A percentile compares a stretch with the other conserved stretches of the same genome.
phyloP scores from a whole-genome alignment of 2,888 invertebrate species.

The Ptycholaimellus sp. region DNA sequence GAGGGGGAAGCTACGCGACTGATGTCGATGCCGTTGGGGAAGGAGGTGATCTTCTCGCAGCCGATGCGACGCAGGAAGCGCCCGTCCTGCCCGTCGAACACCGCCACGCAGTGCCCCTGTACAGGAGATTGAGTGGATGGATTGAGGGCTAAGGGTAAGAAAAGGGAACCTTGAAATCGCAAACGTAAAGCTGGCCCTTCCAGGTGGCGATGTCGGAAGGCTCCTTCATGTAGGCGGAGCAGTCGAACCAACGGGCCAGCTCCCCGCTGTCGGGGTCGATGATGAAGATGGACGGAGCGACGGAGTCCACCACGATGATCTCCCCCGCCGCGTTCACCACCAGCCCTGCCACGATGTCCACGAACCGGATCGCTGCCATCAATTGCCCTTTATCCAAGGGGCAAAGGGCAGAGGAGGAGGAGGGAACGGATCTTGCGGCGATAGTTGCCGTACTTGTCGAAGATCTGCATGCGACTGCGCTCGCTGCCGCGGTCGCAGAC shows the following conservation, averaged over 20 bases:
- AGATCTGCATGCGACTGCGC: constrained; percentile 85
- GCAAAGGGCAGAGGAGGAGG: background rate
- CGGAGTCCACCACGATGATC: constrained; percentile 86
- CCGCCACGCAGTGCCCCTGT: constrained; percentile 35
- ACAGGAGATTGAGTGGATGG: constrained; percentile 8
- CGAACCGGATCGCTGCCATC: constrained; percentile 27
- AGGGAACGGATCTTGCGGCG: constrained; percentile 59
- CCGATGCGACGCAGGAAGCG: constrained; percentile 67
- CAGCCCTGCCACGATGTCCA: constrained; percentile 53
- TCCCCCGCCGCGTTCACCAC: constrained; percentile 43
- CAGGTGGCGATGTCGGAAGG: constrained; percentile 87
- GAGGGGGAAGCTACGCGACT: too few species aligned
- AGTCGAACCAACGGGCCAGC: constrained; percentile 81
- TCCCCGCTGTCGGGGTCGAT: constrained; percentile 67
- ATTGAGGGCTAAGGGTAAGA: constrained; percentile 11
- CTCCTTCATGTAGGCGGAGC: constrained; percentile 87
- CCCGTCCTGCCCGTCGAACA: constrained; percentile 4
- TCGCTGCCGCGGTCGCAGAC: constrained; percentile 91
- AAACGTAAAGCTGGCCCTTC: constrained; percentile 65
- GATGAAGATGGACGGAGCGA: constrained; percentile 81
- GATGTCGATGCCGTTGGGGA: constrained; percentile 93
- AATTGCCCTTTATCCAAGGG: too few species aligned
- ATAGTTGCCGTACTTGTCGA: constrained; percentile 79
- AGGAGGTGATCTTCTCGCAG: constrained; percentile 78
- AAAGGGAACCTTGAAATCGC: constrained; percentile 92